Evolutionary conservation across 2,113 vertebrate genomes (phyloP).

Genomic region (Thomomys bottae): DNA sequence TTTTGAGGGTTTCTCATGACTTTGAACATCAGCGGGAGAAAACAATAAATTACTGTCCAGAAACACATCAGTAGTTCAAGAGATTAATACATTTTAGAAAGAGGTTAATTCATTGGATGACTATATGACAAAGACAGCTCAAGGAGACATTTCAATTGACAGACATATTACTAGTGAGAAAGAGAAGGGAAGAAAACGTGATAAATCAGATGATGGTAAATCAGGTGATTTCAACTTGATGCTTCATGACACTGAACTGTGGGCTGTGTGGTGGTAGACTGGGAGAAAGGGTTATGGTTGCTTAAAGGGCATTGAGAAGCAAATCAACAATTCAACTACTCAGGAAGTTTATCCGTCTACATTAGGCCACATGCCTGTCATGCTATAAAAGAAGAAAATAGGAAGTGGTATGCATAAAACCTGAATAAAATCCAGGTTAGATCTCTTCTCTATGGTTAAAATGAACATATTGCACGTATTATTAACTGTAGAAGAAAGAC

Average conservation of each 20-base stretch:
- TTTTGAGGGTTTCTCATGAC: constrained; percentile 31
- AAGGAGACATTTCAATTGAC: constrained; percentile 58
- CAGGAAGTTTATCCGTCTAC: not conserved
- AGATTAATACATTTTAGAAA: constrained; percentile 53
- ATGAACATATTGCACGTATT: not conserved
- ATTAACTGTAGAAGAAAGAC: not conserved
- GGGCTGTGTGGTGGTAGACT: not conserved
- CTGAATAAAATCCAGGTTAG: not conserved
- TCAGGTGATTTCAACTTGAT: not conserved
- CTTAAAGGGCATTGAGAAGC: not conserved
- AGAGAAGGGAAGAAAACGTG: not conserved
- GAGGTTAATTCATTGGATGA: constrained; percentile 70
- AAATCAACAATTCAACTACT: not conserved
- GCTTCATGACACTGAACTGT: not conserved
- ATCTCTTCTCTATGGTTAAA: not conserved
- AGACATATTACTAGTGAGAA: not conserved
- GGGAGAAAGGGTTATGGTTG: not conserved
- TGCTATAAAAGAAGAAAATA: not conserved
- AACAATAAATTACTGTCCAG: constrained; percentile 51
- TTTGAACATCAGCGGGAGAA: constrained; percentile 2
- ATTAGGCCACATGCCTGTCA: not conserved
- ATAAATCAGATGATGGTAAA: no score
- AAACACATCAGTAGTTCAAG: constrained; percentile 36
- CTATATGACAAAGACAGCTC: constrained; percentile 47
- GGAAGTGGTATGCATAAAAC: no score